Evolutionary conservation across 2,797 vertebrate genomes (phyloP).

Genomic region (Acrossocheilus wenchowensis): DNA sequence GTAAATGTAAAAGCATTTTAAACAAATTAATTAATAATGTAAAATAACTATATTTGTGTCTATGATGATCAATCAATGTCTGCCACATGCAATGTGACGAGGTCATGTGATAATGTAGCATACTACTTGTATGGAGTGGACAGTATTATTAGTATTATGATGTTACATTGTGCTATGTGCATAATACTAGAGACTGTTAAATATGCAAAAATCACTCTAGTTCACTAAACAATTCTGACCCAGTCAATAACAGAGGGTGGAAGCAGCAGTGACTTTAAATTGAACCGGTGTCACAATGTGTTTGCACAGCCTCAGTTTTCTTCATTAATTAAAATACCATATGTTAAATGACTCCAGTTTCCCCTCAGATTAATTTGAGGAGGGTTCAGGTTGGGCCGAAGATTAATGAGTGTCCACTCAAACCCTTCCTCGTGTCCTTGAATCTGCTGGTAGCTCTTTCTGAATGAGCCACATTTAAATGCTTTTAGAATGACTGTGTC

Average conservation of each 20-base stretch:
- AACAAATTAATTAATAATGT: background rate
- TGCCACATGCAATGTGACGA: background rate
- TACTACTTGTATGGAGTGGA: background rate
- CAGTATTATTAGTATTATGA: background rate
- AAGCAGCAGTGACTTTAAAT: constrained; percentile 25
- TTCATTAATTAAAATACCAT: constrained; percentile 32
- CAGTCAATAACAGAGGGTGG: background rate
- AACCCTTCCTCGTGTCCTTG: constrained; percentile 17
- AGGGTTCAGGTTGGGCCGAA: constrained; percentile 26
- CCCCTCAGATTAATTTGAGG: constrained; percentile 28
- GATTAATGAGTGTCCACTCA: constrained; percentile 50
- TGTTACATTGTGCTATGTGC: background rate
- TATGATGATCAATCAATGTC: background rate
- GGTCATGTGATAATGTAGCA: background rate
- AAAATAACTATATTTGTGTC: background rate
- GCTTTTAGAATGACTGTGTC: background rate
- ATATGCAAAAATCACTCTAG: constrained; percentile 22
- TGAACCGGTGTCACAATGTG: constrained; percentile 37
- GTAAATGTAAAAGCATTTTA: background rate
- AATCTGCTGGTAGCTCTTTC: constrained; percentile 6
- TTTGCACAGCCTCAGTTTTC: constrained; percentile 29
- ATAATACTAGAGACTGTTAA: background rate
- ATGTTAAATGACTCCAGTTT: constrained; percentile 35
- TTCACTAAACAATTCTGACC: background rate
- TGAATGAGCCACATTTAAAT: background rate